Base-by-base conservation (phyloP, 2,113 vertebrate genomes). In the Chloebia gouldiae region DNA sequence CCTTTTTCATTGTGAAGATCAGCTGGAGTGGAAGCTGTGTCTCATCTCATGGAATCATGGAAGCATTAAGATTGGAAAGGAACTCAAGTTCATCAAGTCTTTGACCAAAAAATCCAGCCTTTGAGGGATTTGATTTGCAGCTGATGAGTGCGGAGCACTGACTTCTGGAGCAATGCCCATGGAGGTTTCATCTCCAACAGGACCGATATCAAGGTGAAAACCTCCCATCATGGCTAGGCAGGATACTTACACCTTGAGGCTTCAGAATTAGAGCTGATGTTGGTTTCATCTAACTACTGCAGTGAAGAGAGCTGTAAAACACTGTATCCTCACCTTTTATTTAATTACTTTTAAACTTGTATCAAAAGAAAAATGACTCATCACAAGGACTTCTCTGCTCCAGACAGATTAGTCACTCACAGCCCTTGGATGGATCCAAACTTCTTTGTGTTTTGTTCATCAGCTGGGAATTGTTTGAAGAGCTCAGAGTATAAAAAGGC, bases 311-410 rank as follows among this genome's bases (percentile, higher is more conserved):
- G 42, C 35, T 90, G 71, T 83, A 39, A 78, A 88, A 91, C 16
- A 4, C 35, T 40, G 20, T 20, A 47, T 59, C 13, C 40, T 81
- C 44, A 66, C 83, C 83, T 93, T 92, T 84, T 66, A 70, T 91
- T 94, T 73, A 88, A 85, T 88, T 80, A 68, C 54, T 66, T 91
- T 77, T 66, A 94, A 96, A 78, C 33, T 80, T 77, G 22, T 47
- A 80, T 77, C 71, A 81, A 66, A 95, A 91, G 75, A 44, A 77
- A 82, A 95, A 37, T 93, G 87, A 91, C 51, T 96, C 71, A 93
- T 86, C 79, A 51, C 39, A 81, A 91, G 51, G 60, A 81, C 71
- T 82, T 63, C 35, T 80, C 86, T 72, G 59, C 50, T 76, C 20
- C 42, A 90, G 64, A 81, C 30, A 82, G 35, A 87, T 83, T 90